phyloP scores from a whole-genome alignment of 2,113 vertebrate species.

The Rhynchopsitta pachyrhyncha region DNA sequence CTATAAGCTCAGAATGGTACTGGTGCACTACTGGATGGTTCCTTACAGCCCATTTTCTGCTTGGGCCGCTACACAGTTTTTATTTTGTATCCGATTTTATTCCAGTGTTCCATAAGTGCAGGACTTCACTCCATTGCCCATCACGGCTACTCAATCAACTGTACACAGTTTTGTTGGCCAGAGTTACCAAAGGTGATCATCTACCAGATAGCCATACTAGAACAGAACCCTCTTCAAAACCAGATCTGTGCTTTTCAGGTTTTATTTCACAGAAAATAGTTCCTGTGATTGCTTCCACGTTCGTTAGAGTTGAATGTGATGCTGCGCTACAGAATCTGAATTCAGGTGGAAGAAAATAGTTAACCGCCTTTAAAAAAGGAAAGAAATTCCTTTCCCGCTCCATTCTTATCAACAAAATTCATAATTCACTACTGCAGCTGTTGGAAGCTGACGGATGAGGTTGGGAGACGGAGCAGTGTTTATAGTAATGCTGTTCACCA shows the following conservation, averaged over 20 bases:
- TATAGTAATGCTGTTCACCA: fast-evolving
- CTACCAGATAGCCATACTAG: background rate
- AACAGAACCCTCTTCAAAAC: background rate
- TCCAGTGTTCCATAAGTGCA: background rate
- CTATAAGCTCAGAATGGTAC: background rate
- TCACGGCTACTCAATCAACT: background rate
- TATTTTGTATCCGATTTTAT: background rate
- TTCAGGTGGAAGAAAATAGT: background rate
- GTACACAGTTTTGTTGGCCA: background rate
- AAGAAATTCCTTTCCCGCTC: background rate
- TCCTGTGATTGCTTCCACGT: background rate
- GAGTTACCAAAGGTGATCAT: background rate
- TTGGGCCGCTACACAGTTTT: background rate
- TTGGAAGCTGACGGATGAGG: background rate
- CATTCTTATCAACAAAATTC: background rate
- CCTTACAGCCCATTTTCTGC: background rate
- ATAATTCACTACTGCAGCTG: background rate
- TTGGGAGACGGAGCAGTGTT: background rate
- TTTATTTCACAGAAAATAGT: background rate
- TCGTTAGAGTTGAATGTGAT: background rate
- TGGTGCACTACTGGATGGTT: background rate
- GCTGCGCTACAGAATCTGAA: background rate
- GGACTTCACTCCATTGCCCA: background rate
- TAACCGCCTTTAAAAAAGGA: background rate
- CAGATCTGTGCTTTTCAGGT: background rate